Conservation (phyloP, 2,797 vertebrate genomes). For the Sebastes diploproa region DNA sequence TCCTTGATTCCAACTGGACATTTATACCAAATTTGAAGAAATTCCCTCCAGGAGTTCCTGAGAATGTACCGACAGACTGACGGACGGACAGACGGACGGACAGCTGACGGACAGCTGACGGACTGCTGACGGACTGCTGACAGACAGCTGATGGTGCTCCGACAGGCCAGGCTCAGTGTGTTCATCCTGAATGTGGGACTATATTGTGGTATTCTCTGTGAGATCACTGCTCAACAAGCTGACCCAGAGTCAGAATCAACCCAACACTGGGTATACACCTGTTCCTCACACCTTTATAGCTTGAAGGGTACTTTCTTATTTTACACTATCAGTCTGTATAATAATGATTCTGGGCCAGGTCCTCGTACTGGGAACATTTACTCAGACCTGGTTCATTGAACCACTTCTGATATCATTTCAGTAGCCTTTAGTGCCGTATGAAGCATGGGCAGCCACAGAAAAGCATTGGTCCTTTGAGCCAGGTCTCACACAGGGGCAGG, state of each 20-base stretch:
- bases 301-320: background rate
- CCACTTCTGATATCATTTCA: background rate
- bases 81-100: background rate
- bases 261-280: background rate
- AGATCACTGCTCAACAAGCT: background rate
- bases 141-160: too few relatives aligned
- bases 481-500: conserved; percentile 45
- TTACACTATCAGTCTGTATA: background rate
- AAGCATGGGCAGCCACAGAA: background rate
- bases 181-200: background rate
- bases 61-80: background rate
- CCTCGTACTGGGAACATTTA: conserved; percentile 1
- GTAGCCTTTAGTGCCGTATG: background rate
- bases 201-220: background rate
- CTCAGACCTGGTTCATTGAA: conserved; percentile 37
- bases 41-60: background rate
- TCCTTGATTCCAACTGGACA: background rate
- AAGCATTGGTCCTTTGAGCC: conserved; percentile 30
- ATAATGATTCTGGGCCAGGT: conserved; percentile 38
- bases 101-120: too few relatives aligned
- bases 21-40: background rate
- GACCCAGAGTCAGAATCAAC: conserved; percentile 37
- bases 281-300: background rate
- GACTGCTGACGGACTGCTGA: too few relatives aligned
- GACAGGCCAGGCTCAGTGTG: background rate